Percentiles rank a stretch among this genome's conserved stretches.
Evolutionary conservation across 2,888 invertebrate species (phyloP).

Genomic region (Drosophila siamana): DNA sequence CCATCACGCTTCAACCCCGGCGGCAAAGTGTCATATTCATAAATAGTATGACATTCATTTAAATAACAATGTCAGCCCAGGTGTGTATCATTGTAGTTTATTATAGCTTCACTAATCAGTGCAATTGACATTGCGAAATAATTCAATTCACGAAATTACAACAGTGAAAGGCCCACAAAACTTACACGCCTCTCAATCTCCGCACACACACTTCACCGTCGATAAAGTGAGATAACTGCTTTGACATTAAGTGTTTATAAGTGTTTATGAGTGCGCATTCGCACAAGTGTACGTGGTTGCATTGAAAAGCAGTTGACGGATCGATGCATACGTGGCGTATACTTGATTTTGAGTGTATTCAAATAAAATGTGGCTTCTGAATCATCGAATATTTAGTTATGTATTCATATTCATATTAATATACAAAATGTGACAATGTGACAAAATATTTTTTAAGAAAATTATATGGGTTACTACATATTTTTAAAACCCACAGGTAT

Average conservation of each 20-base stretch:
- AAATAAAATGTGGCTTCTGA: slow-evolving; percentile 31
- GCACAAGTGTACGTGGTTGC: slow-evolving; percentile 49
- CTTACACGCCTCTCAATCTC: background rate
- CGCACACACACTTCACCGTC: slow-evolving; percentile 17
- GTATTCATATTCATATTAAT: too few relatives aligned
- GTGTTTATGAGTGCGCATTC: slow-evolving; percentile 41
- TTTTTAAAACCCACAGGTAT: too few relatives aligned
- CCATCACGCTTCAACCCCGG: background rate
- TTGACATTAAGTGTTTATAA: slow-evolving; percentile 66
- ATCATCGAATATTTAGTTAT: slow-evolving; percentile 8
- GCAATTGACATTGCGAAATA: slow-evolving; percentile 16
- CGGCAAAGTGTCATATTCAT: slow-evolving; percentile 28
- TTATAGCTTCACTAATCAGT: slow-evolving; percentile 9
- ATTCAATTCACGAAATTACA: slow-evolving; percentile 34
- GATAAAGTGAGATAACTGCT: slow-evolving; percentile 55
- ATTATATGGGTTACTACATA: too few relatives aligned
- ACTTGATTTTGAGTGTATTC: slow-evolving; percentile 47
- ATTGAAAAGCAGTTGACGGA: slow-evolving; percentile 13
- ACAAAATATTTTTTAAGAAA: too few relatives aligned
- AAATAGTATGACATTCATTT: background rate
- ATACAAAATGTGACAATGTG: too few relatives aligned
- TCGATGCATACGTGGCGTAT: slow-evolving; percentile 32
- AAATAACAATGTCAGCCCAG: too few relatives aligned
- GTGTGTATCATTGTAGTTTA: slow-evolving; percentile 3
- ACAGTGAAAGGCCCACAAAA: background rate